phyloP scores from a whole-genome alignment of 2,797 vertebrate species.

The Trachops cirrhosus region DNA sequence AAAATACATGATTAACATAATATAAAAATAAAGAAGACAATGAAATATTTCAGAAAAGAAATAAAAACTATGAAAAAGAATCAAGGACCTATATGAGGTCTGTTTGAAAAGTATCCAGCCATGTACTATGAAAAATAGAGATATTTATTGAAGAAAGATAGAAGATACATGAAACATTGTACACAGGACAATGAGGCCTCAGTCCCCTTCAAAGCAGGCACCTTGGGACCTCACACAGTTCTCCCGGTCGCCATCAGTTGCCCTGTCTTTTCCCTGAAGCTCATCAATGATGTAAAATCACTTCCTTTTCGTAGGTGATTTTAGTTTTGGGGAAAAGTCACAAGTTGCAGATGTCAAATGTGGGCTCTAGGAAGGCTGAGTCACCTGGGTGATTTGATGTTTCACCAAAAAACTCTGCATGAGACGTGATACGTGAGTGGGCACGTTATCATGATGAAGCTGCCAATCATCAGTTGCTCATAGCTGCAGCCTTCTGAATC shows the following conservation, averaged over 20 bases:
- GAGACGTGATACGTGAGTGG: too few relatives aligned
- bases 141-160: too few relatives aligned
- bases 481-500: background rate
- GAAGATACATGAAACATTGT: too few relatives aligned
- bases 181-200: background rate
- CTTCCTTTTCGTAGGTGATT: background rate
- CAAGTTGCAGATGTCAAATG: background rate
- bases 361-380: background rate
- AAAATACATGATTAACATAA: conserved; percentile 13
- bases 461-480: background rate
- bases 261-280: background rate
- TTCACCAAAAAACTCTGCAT: background rate
- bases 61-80: background rate
- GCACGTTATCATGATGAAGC: background rate
- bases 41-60: background rate
- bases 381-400: background rate
- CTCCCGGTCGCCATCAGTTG: background rate
- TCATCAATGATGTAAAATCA: background rate
- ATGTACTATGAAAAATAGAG: too few relatives aligned
- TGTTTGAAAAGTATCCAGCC: background rate
- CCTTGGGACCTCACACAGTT: background rate
- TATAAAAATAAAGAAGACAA: background rate
- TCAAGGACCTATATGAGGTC: background rate
- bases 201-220: background rate
- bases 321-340: background rate